Evolutionary conservation across 2,113 vertebrate genomes (phyloP), one percentile per base, ranked within the genome.

Genomic region (Chaetodon auriga): DNA sequence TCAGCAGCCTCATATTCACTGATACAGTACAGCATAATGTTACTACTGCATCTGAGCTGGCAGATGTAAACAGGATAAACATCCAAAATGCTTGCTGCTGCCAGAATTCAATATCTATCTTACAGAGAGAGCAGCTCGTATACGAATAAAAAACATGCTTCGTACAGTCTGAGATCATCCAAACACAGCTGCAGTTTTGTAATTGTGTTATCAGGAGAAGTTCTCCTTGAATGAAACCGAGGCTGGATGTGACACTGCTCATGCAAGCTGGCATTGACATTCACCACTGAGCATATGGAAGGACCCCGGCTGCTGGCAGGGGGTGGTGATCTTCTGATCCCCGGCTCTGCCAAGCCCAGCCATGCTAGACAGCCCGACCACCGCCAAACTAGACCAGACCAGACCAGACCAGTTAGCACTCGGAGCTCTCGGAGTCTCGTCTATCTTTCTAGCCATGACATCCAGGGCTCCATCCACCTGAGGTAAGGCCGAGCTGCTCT

Each of bases 221-320:
- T 51, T 57, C 76, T 86, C 80, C 64, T 68, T 55, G 68, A 87
- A 89, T 74, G 77, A 87, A 85, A 86, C 63, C 16, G 55, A 82
- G 54, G 78, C 85, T 90, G 90, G 83, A 92, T 89, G 74, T 82
- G 89, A 88, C 81, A 90, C 82, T 75, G 84, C 82, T 90, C 75
- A 46, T 61, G 30, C 77, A 86, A 78, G 63, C 85, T 89, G 84
- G 84, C 89, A 64, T 74, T 62, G 82, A 81, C 87, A 78, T 80
- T 79, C 84, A 92, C 89, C 80, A 69, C 78, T 51, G 91, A 94
- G 90, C 93, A 95, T 94, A 94, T 94, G 93, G 92, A 91, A 58
- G 86, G 81, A 92, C 89, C 84, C 80, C 73, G 81, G 86, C 87
- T 91, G 91, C 92, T 94, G 94, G 93, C 92, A 93, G 90, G 92